A percentile compares a stretch with the other conserved stretches of the same genome.
Evolutionary conservation across 2,797 vertebrate species (phyloP).

Genomic region (Gorsachius magnificus): DNA sequence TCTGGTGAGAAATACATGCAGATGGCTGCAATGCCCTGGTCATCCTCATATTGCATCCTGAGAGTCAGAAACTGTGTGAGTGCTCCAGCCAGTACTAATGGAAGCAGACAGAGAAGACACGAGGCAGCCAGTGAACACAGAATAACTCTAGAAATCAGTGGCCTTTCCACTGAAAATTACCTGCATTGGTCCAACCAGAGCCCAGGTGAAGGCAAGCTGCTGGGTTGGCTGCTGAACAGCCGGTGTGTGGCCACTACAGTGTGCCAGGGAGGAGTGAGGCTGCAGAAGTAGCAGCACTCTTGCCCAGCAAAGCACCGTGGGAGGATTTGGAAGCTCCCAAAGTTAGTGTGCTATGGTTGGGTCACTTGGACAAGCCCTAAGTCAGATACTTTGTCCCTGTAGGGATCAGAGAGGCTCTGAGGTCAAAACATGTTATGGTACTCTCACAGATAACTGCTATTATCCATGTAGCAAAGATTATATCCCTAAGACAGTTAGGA

Average conservation of each 20-base stretch:
- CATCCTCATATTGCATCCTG: neutral
- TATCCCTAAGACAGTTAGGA: neutral
- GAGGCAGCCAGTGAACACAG: neutral
- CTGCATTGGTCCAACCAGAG: neutral
- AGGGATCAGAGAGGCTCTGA: neutral
- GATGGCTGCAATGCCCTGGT: neutral
- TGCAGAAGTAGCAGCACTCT: neutral
- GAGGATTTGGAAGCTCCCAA: neutral
- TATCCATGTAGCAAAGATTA: neutral
- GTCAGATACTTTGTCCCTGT: neutral
- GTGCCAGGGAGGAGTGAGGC: fast-evolving
- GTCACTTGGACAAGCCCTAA: neutral
- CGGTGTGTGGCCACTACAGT: neutral
- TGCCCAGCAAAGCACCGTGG: neutral
- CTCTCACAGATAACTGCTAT: neutral
- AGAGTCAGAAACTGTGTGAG: neutral
- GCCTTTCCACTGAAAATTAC: neutral
- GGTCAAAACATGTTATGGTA: fast-evolving
- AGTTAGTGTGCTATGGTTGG: neutral
- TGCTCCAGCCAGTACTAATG: neutral
- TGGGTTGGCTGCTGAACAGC: too few relatives aligned
- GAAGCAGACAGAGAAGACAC: neutral
- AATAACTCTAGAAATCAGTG: neutral
- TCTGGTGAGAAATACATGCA: neutral
- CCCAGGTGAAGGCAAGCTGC: neutral